phyloP scores from a whole-genome alignment of 2,113 vertebrate species.

The human region GRCh38 chrX:3713001-3713500 shows the following conservation, averaged over 20 bases:
- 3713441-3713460: background rate
- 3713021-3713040: background rate
- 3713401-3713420: background rate
- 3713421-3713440: constrained; percentile 49
- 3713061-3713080: background rate
- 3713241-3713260: constrained; percentile 44
- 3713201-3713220: background rate
- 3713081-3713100: constrained; percentile 93
- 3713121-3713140: constrained; percentile 74
- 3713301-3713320: background rate
- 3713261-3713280: background rate
- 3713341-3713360: background rate
- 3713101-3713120: constrained; percentile 91
- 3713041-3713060: background rate
- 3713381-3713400: background rate
- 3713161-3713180: constrained; percentile 1
- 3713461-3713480: background rate
- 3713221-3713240: background rate
- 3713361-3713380: background rate
- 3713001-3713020: background rate
- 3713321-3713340: constrained; percentile 48
- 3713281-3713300: background rate
- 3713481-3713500: background rate
- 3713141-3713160: constrained; percentile 63
- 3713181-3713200: constrained; percentile 63